Conservation (phyloP, 2,797 vertebrate genomes). For the Momotus momota region DNA sequence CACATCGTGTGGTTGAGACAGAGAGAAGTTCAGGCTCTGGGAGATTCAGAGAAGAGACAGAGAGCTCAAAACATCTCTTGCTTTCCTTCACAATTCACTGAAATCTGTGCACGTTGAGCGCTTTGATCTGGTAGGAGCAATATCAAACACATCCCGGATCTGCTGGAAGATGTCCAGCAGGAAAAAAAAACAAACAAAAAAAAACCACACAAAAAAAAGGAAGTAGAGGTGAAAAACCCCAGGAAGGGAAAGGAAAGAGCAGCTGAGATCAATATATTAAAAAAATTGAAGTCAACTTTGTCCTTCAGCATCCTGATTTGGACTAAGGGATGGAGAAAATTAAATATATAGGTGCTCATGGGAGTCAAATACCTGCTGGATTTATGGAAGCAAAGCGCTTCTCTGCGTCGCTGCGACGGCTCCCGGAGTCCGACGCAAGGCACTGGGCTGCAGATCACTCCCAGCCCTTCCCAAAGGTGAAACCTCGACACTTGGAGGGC, state of each 20-base stretch:
- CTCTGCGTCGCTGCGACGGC: not conserved
- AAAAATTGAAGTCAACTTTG: not conserved
- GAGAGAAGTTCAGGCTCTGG: not conserved
- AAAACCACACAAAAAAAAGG: too few species aligned
- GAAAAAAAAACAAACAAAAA: too few species aligned
- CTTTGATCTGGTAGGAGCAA: not conserved
- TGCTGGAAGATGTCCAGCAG: not conserved
- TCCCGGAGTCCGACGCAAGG: not conserved
- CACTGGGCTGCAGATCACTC: not conserved
- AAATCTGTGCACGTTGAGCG: not conserved
- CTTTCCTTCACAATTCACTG: slow-evolving; percentile 13
- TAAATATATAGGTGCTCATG: not conserved
- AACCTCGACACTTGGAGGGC: not conserved
- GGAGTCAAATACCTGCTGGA: not conserved
- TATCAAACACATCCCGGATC: not conserved
- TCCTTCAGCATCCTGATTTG: not conserved
- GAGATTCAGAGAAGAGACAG: not conserved
- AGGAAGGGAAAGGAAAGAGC: not conserved
- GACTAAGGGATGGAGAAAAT: not conserved
- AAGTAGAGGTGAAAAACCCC: not conserved
- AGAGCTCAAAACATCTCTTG: not conserved
- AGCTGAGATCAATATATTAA: slow-evolving; percentile 2
- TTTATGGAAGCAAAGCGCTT: not conserved
- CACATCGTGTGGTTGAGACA: accelerated
- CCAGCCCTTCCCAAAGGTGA: not conserved